These are phyloP conservation scores for Nephrotoma guestfalica DNA, from an alignment of 2,888 invertebrate species.

Conservation along the genomic window DNA sequence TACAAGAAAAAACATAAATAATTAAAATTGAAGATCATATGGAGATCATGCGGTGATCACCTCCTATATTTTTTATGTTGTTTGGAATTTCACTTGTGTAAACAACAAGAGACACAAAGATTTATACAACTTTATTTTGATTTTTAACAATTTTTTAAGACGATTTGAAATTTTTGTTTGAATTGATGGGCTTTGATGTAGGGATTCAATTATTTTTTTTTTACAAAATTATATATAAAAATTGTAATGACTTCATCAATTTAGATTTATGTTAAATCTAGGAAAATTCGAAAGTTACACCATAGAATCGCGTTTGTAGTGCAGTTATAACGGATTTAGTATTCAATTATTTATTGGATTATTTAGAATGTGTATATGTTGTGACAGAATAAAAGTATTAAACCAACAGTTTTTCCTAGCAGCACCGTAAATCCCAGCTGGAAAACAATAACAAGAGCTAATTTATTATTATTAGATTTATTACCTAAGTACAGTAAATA, in stretches of 20 bases:
- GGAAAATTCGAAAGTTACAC: background rate
- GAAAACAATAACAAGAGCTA: no score
- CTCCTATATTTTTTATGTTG: background rate
- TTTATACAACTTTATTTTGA: background rate
- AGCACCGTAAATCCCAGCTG: no score
- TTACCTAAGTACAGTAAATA: no score
- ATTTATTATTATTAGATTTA: no score
- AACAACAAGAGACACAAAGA: background rate
- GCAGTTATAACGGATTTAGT: background rate
- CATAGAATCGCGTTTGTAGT: background rate
- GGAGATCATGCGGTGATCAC: background rate
- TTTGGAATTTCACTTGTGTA: background rate
- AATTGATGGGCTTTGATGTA: background rate
- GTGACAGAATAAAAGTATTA: no score
- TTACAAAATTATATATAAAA: background rate
- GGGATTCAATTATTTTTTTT: background rate
- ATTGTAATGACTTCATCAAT: background rate
- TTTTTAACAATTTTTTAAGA: background rate
- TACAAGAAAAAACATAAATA: background rate
- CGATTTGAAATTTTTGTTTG: background rate
- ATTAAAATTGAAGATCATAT: background rate
- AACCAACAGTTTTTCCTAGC: no score
- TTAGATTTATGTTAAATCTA: background rate
- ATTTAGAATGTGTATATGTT: no score
- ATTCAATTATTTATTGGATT: no score